Evolutionary conservation across 2,797 vertebrate genomes (phyloP).

Genomic region (Enteromius treurensis): DNA sequence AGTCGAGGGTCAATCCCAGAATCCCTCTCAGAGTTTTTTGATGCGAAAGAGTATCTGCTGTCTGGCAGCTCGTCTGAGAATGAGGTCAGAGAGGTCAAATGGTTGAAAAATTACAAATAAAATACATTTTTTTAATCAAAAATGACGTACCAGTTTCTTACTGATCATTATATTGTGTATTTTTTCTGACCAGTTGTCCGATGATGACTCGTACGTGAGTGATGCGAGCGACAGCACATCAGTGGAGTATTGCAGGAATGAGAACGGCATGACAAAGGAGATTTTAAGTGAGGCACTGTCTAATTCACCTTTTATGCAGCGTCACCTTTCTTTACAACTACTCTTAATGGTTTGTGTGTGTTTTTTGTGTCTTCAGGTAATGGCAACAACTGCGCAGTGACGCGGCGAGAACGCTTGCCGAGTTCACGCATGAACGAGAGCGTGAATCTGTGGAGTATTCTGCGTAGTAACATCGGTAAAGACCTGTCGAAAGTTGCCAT

Average conservation of each 20-base stretch:
- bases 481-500: constrained; percentile 97
- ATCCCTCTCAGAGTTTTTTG: constrained; percentile 94
- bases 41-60: constrained; percentile 94
- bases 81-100: constrained; percentile 88
- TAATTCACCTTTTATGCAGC: background rate
- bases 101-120: too few species aligned
- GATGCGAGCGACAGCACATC: constrained; percentile 95
- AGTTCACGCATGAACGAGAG: constrained; percentile 82
- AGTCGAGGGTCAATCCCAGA: constrained; percentile 90
- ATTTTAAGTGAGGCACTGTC: constrained; percentile 66
- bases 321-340: background rate
- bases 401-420: constrained; percentile 79
- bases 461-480: constrained; percentile 96
- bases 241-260: constrained; percentile 90
- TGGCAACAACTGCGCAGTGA: constrained; percentile 54
- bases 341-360: background rate
- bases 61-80: constrained; percentile 99
- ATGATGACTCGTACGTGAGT: constrained; percentile 95
- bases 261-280: constrained; percentile 80
- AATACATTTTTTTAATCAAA: too few species aligned
- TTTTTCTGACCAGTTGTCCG: constrained; percentile 81
- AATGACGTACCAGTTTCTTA: background rate
- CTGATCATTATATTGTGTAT: background rate
- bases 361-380: constrained; percentile 51
- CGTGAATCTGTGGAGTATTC: constrained; percentile 95